phyloP scores from a whole-genome alignment of 2,113 vertebrate species.

The Equus przewalskii region DNA sequence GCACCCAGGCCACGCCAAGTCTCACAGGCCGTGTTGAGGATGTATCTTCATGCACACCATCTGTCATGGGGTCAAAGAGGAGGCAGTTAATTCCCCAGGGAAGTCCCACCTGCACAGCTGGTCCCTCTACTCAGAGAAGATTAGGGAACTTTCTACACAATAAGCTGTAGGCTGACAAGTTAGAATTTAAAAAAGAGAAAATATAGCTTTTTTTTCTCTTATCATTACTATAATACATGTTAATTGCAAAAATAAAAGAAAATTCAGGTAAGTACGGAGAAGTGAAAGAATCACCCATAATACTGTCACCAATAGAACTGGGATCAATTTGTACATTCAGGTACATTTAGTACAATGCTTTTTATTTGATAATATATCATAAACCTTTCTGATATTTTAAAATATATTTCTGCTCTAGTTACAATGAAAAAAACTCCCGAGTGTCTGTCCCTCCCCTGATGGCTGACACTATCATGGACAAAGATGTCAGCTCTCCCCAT shows the following conservation, averaged over 20 bases:
- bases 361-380: background rate
- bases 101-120: background rate
- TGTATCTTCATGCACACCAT: background rate
- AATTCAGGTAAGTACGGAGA: background rate
- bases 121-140: background rate
- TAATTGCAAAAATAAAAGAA: background rate
- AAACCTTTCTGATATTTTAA: background rate
- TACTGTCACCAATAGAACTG: background rate
- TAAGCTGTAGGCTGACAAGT: background rate
- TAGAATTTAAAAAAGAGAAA: background rate
- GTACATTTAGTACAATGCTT: background rate
- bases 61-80: background rate
- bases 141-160: background rate
- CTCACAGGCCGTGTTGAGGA: background rate
- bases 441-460: background rate
- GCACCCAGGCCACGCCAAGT: accelerated
- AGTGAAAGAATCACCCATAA: background rate
- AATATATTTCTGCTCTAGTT: background rate
- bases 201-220: background rate
- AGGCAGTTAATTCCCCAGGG: background rate
- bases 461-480: background rate
- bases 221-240: background rate
- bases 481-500: background rate
- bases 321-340: background rate
- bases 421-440: background rate